A percentile compares a stretch with the other conserved stretches of the same genome.
These are phyloP conservation scores for Mesocricetus auratus DNA, from an alignment of 2,113 vertebrate species.

Conservation along the genomic window DNA sequence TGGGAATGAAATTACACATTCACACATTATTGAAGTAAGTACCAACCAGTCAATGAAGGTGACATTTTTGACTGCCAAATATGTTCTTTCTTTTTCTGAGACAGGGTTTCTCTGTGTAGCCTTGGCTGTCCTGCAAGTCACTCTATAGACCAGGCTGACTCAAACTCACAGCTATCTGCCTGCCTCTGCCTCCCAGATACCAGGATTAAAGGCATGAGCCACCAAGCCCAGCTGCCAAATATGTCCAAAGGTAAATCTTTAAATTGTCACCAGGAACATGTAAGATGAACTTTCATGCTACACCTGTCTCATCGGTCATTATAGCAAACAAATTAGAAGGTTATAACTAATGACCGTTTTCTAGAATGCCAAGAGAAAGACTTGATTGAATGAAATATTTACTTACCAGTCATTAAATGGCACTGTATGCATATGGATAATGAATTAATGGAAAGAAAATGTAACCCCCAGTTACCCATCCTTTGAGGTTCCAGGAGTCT, in stretches of 20 bases:
- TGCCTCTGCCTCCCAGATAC: not conserved
- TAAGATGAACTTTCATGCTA: not conserved
- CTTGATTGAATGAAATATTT: not conserved
- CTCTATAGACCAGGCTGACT: not conserved
- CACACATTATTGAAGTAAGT: not conserved
- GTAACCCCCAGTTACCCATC: not conserved
- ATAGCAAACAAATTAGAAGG: not conserved
- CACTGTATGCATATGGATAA: not conserved
- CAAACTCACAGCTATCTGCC: not conserved
- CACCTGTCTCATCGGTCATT: not conserved
- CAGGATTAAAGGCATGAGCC: not conserved
- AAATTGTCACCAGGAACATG: not conserved
- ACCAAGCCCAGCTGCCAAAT: not conserved
- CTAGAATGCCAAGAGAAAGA: not conserved
- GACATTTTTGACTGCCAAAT: conserved; percentile 3
- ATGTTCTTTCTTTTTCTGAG: not conserved
- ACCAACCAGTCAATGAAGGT: not conserved
- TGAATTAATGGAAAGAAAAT: not conserved
- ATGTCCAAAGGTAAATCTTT: not conserved
- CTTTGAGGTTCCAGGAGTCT: not conserved
- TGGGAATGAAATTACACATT: not conserved
- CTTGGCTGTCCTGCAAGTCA: not conserved
- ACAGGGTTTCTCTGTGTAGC: not conserved
- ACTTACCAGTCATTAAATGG: not conserved
- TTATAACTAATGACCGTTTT: not conserved